Base-by-base conservation (phyloP, 1,140 invertebrate species). In the Sminthurides bifidus region DNA sequence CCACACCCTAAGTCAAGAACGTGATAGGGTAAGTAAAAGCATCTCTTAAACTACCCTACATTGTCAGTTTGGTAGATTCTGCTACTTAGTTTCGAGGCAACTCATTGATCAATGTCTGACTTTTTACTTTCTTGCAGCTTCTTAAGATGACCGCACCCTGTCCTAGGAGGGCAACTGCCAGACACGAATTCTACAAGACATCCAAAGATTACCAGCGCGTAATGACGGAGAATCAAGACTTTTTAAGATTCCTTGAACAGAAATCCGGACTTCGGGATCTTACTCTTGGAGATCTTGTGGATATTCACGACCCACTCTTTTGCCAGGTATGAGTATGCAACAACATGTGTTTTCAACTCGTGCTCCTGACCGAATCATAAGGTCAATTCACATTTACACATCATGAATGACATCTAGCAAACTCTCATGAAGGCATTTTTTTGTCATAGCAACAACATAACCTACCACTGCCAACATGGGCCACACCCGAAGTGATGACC, bases 401-500 rank as follows among this genome's bases (percentile, higher is more conserved):
- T n/a, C n/a, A n/a, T n/a, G n/a, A n/a, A n/a, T n/a, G n/a, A n/a
- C n/a, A n/a, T n/a, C n/a, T n/a, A n/a, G n/a, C n/a, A n/a, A n/a
- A n/a, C n/a, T n/a, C n/a, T n/a, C n/a, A n/a, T n/a, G n/a, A n/a
- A n/a, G n/a, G n/a, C n/a, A n/a, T 33, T 45, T 37, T 55, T 57
- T 51, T 63, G 64, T 59, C 70, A 24, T 53, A 79, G 77, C 65
- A 67, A 53, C 64, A 79, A 19, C 79, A 84, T 64, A 86, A 87
- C 64, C 78, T 78, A 54, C 78, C 78, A 14, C 69, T 89, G 38
- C 86, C 85, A 0, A 70, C 76, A 12, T 90, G 85, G 85, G 82
- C 83, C 0, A 68, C 76, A 51, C 64, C 66, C 2, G 26, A 21
- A 15, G 29, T 51, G 10, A 26, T 53, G 23, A 26, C 48, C 1